Evolutionary conservation across 2,888 invertebrate genomes (phyloP).

Genomic region (Globia sparganii): DNA sequence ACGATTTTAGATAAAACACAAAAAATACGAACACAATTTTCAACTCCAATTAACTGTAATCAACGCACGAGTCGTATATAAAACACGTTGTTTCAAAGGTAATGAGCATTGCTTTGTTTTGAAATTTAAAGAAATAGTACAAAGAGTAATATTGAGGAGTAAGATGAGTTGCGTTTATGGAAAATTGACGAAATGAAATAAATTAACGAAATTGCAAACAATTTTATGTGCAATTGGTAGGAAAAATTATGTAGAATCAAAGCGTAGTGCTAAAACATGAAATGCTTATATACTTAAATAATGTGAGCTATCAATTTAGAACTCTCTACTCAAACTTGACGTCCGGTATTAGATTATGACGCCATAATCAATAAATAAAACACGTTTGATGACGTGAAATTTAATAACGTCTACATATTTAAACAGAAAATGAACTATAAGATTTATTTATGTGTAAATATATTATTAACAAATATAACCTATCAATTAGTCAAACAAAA

Average conservation of each 20-base stretch:
- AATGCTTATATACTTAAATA: background rate
- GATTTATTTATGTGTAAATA: too few species aligned
- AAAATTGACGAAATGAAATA: background rate
- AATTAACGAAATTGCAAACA: background rate
- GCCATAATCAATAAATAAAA: conserved; percentile 11
- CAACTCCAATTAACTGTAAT: conserved; percentile 37
- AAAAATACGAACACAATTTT: conserved; percentile 26
- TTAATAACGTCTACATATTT: conserved; percentile 17
- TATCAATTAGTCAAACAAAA: conserved; percentile 13
- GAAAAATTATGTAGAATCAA: background rate
- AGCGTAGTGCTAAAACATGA: background rate
- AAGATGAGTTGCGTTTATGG: background rate
- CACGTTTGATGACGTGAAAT: conserved; percentile 22
- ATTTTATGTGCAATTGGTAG: background rate
- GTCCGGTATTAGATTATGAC: background rate
- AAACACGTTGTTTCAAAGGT: conserved; percentile 29
- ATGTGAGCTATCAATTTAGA: conserved; percentile 1
- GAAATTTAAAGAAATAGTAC: conserved; percentile 10
- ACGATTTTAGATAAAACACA: conserved; percentile 8
- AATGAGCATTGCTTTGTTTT: conserved; percentile 42
- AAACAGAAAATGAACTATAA: conserved; percentile 23
- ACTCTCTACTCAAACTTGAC: background rate
- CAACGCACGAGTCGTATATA: conserved; percentile 2
- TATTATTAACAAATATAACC: too few species aligned
- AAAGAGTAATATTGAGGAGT: conserved; percentile 10